phyloP scores from a whole-genome alignment of 2,797 vertebrate species.

The Cuculus canorus region DNA sequence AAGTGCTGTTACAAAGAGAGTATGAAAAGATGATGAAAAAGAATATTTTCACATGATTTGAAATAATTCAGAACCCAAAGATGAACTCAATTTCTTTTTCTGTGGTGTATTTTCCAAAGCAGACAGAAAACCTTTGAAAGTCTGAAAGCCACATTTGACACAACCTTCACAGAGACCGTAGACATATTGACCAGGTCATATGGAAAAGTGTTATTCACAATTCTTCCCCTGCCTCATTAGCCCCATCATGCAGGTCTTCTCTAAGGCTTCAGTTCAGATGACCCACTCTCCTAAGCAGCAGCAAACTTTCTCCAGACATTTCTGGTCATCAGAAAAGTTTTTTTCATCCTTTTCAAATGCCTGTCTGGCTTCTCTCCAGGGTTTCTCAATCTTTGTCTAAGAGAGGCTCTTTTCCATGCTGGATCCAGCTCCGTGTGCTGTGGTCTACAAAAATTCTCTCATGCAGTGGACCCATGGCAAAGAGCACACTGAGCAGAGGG shows the following conservation, averaged over 20 bases:
- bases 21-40: neutral
- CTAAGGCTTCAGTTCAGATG: neutral
- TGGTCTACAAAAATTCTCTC: neutral
- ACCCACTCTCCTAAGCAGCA: neutral
- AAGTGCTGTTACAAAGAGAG: neutral
- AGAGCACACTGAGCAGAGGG: neutral
- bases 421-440: accelerated
- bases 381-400: neutral
- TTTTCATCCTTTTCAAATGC: neutral
- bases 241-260: neutral
- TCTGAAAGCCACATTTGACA: neutral
- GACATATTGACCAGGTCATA: neutral
- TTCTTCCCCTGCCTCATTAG: neutral
- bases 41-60: neutral
- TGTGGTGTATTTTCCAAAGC: neutral
- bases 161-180: neutral
- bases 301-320: neutral
- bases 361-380: neutral
- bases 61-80: neutral
- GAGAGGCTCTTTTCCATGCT: accelerated
- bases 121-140: neutral
- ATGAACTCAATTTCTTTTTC: neutral
- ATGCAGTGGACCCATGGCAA: neutral
- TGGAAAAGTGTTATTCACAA: neutral
- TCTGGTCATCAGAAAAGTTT: neutral